phyloP scores from a whole-genome alignment of 2,113 vertebrate genomes.

The Chaetura pelagica region DNA sequence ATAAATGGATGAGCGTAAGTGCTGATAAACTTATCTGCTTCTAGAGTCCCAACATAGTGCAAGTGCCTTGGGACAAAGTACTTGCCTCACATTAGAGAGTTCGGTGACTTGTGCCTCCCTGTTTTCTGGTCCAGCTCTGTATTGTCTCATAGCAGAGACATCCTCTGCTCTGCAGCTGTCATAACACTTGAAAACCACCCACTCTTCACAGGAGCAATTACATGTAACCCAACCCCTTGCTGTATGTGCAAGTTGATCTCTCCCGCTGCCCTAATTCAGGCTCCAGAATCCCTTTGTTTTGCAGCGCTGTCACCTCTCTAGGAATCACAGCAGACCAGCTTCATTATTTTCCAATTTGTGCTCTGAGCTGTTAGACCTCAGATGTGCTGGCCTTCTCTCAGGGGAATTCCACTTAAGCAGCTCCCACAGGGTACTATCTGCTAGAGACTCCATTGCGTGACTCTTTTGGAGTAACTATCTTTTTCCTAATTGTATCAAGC shows the following conservation, averaged over 20 bases:
- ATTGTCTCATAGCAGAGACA: constrained; percentile 54
- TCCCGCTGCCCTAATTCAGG: constrained; percentile 17
- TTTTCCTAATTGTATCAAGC: neutral
- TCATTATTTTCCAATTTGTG: constrained; percentile 61
- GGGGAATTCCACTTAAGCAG: neutral
- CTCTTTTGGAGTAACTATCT: neutral
- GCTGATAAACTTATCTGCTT: neutral
- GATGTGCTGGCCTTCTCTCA: neutral
- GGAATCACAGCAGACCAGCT: neutral
- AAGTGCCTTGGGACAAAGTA: neutral
- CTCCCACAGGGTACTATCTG: neutral
- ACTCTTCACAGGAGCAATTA: constrained; percentile 68
- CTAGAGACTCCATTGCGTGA: neutral
- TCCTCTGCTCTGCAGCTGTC: constrained; percentile 71
- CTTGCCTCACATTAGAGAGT: neutral
- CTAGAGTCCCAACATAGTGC: neutral
- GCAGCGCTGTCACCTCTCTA: constrained; percentile 4
- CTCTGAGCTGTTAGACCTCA: neutral
- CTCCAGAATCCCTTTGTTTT: constrained; percentile 49
- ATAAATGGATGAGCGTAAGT: neutral
- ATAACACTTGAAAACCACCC: constrained; percentile 70
- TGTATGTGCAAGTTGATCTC: constrained; percentile 44
- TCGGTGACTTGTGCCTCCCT: neutral
- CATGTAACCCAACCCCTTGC: constrained; percentile 40
- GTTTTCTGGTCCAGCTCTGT: constrained; percentile 19